Base-by-base conservation (phyloP, 2,797 vertebrate genomes). In the Enteromius thamalakanensis region DNA sequence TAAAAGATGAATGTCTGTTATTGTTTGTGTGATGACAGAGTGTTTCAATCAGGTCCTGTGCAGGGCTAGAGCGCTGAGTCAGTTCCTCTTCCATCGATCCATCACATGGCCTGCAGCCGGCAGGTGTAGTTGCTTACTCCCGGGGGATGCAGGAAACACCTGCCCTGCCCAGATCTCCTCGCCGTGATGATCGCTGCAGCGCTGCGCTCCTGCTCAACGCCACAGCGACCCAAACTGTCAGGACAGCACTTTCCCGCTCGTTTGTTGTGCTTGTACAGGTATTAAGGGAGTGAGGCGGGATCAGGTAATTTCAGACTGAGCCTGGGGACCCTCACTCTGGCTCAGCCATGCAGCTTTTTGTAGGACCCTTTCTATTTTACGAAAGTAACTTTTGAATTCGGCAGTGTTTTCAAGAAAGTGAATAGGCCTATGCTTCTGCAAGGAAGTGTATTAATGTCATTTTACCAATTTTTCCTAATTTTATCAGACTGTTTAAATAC, bases 11-110 rank as follows among this genome's bases (percentile, higher is more conserved):
- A 96, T 95, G 94, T 88, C 93, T 95, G 93, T 95, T 96, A 96
- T 93, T 97, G 95, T 97, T 97, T 96, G 93, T 95, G 95, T 93
- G 94, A 94, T 96, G 96, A 97, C 94, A 96, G 93, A 93, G 89
- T 92, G 93, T 93, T 96, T 98, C 97, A 97, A 96, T 96, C 95
- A 87, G 94, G 92, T 94, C 94, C 94, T 94, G 93, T 91, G 91
- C 91, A 21, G 94, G 93, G 87, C 87, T 90, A 78, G 93, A 93
- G 83, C 91, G 95, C 95, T 96, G 95, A 97, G 94, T 97, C 95
- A 95, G 95, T 95, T 92, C 94, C 91, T 91, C 90, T 91, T 93
- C 92, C 92, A 93, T 95, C 95, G 93, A 96, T 96, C 92, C 91
- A 95, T 96, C 95, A 96, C 90, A 69, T 64, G 85, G 90, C 85